Evolutionary conservation across 2,888 invertebrate genomes (phyloP), one percentile per base, ranked within the genome.

Genomic region (Campoplex capitator): DNA sequence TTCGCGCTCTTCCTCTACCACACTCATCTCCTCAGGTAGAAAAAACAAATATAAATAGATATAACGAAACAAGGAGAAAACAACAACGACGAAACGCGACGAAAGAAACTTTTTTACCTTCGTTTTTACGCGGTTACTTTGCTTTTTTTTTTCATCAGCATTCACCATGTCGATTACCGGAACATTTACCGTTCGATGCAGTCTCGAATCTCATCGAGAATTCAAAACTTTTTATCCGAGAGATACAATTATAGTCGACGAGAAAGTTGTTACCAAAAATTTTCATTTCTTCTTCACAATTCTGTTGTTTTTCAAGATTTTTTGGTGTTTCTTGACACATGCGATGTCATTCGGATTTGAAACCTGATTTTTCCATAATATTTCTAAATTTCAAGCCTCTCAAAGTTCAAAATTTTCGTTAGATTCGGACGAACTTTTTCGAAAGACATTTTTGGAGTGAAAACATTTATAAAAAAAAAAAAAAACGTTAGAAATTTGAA

Each of bases 1-100:
- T 45, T 74, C 67, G 56, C 42, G 56, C 73, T 82, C 76, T 35
- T 62, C 54, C 80, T 83, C 80, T 82, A 70, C 48, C 86, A 58
- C 83, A 35, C 73, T 71, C 67, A 38, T 48, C 48, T 75, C 58
- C 56, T 67, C 67, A 54, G 23, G 56, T 16, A 58, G 42, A 23
- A 70, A 18, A 77, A 62, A 48, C 6, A 65, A 48, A 23, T 23
- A 23, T 18, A 51, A 35, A 77, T 23, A 23, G 23, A 23, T 23
- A 23, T 23, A 62, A 76, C 0, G 23, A 42, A 28, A 28, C n/a
- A 11, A 56, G n/a, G 7, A 13, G 18, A 56, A 54, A 58, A 23
- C 23, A 23, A 38, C 38, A 38, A 6, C 38, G 38, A 38, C 38
- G 38, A 38, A 38, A 1, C 4, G 6, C 38, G 62, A 32, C 32